Base-by-base conservation (phyloP, 2,797 vertebrate genomes). In the Petrocephalus schoutedeni region DNA sequence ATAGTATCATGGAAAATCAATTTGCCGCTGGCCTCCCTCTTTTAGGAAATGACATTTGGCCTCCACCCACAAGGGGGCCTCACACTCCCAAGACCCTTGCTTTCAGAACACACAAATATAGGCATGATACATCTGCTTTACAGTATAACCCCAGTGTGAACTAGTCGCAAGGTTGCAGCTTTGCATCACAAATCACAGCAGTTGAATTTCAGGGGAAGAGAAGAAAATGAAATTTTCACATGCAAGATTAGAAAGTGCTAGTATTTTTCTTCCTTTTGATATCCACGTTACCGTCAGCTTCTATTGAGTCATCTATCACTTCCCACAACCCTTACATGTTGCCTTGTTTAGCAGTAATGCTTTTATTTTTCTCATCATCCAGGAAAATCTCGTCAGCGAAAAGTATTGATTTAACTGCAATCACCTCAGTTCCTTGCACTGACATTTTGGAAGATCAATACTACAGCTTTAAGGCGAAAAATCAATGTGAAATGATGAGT, bases 401-500 rank as follows among this genome's bases (percentile, higher is more conserved):
- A 87, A 89, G 89, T 92, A 94, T 93, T 90, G 93, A 94, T 94
- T 36, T 84, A 89, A 90, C 83, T 87, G 87, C 90, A 90, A 89
- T 90, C 91, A 91, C 90, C 90, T 91, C 91, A 90, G 91, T 91
- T 90, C 90, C 89, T 88, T 88, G 49, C 86, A 57, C 89, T 91
- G 91, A 91, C 91, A 92, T 89, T 89, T 93, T 93, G 92, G 91
- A 92, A 93, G 92, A 92, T 90, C 90, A 80, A 90, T 88, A 89
- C 89, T 87, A 88, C 87, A 87, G 89, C 85, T 87, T 86, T 12
- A 21, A 61, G 88, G 49, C 89, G 77, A 87, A 93, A 67, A 93
- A 93, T 93, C 93, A 89, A 94, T 95, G 91, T 49, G 67, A 82
- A 87, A 87, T 90, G 91, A 92, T 91, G 91, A 89, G 91, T 93